Percentiles rank a stretch among this genome's conserved stretches.
Conservation (phyloP, 2,797 vertebrate genomes). For the Anguilla marmorata region DNA sequence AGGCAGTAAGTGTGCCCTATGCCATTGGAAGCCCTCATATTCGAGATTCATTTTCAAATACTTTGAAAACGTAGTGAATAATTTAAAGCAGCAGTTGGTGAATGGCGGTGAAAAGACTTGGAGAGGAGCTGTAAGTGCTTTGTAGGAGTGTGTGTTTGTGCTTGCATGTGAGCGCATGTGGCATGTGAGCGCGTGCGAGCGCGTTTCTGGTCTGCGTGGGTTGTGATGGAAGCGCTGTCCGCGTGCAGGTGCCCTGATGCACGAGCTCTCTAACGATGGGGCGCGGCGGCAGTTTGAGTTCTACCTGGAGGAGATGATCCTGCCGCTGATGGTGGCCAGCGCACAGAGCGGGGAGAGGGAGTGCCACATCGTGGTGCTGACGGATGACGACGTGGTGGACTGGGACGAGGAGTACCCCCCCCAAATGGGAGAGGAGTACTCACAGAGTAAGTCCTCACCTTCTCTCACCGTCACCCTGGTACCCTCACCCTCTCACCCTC, state of each 20-base stretch:
- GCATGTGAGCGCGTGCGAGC: neutral
- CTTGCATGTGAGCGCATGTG: neutral
- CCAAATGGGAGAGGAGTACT: slow-evolving; percentile 99
- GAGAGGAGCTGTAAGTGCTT: slow-evolving; percentile 29
- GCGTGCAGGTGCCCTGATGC: slow-evolving; percentile 91
- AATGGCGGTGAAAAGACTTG: neutral
- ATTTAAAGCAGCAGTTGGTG: slow-evolving; percentile 33
- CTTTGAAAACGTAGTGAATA: neutral
- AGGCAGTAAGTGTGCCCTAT: neutral
- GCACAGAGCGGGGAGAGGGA: slow-evolving; percentile 94
- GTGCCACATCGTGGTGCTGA: slow-evolving; percentile 96
- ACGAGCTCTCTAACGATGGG: slow-evolving; percentile 96
- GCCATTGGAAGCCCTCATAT: neutral
- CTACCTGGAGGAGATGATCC: slow-evolving; percentile 98
- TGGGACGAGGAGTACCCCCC: slow-evolving; percentile 98
- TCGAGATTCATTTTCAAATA: neutral
- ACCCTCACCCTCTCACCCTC: slow-evolving; percentile 76
- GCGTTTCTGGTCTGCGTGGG: neutral
- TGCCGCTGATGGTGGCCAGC: slow-evolving; percentile 96
- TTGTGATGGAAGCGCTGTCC: neutral
- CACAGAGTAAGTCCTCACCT: slow-evolving; percentile 82
- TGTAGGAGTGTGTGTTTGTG: neutral
- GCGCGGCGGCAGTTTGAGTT: slow-evolving; percentile 94
- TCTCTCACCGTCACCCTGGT: slow-evolving; percentile 79
- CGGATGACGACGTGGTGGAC: slow-evolving; percentile 96